phyloP scores from a whole-genome alignment of 1,140 invertebrate genomes.

The Drosophila azteca region DNA sequence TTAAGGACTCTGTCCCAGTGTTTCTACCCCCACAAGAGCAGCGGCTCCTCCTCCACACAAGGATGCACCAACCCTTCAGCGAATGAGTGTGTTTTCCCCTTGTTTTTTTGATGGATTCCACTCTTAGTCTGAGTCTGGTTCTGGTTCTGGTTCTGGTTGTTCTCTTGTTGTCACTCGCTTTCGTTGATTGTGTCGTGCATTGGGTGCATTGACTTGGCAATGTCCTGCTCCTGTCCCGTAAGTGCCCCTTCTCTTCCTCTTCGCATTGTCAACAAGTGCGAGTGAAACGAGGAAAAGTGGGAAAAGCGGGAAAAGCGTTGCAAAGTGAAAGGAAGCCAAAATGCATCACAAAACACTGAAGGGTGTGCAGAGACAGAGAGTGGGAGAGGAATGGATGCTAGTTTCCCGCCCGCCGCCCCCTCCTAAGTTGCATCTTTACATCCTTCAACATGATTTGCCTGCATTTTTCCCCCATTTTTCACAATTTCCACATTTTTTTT shows the following conservation, averaged over 20 bases:
- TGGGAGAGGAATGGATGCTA: constrained; percentile 2
- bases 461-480: background rate
- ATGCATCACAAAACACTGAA: background rate
- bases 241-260: background rate
- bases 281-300: constrained; percentile 16
- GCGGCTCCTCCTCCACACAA: too few relatives aligned
- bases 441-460: constrained; percentile 27
- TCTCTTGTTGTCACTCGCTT: constrained; percentile 51
- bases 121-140: background rate
- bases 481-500: constrained; percentile 17
- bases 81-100: too few relatives aligned
- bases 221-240: background rate
- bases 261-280: constrained; percentile 67
- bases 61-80: too few relatives aligned
- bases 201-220: constrained; percentile 60
- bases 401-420: background rate
- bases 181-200: constrained; percentile 45
- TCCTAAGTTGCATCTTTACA: constrained; percentile 18
- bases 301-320: constrained; percentile 18
- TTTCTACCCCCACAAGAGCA: too few relatives aligned
- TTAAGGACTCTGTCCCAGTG: too few relatives aligned
- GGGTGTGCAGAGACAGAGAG: background rate
- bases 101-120: too few relatives aligned
- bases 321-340: constrained; percentile 22
- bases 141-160: constrained; percentile 8